Evolutionary conservation across 2,888 invertebrate genomes (phyloP), one percentile per base, ranked within the genome.

Genomic region (Glyphotaelius pellucidus): DNA sequence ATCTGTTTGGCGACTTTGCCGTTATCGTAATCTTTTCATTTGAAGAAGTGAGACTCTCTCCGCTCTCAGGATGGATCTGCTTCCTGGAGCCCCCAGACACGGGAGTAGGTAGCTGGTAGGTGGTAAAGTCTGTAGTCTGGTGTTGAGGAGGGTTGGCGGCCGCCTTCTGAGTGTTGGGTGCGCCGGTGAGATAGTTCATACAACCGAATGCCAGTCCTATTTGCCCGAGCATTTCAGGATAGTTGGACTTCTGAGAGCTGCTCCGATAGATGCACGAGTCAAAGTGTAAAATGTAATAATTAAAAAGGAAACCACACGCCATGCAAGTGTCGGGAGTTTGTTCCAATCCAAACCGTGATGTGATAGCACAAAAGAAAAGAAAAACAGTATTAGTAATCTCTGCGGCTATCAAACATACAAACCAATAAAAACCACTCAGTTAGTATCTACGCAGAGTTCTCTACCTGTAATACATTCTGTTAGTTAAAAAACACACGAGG

Each of bases 221-320:
- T 94, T 96, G 96, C 15, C 96, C 96, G 93, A 96, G 95, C 96
- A 96, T 96, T 94, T 96, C 96, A 32, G 96, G 96, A 94, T 96
- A 96, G 94, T 96, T 96, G 3, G 96, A 96, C 94, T 95, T 96
- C 94, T 96, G 96, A 94, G 95, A 96, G 94, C 96, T 96, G 94
- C 30, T 86, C 32, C 35, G 35, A 15, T 31, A 15, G 19, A 83
- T 15, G 47, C 47, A 80, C 7, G 25, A 7, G 47, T 86, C 25
- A 80, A 85, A 86, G n/a, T 42, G 90, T 38, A 14, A 47, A 47
- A 47, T 31, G 52, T 79, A n/a, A 85, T 32, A 67, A 85, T 38
- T 80, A 89, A 80, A 89, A 25, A 67, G 14, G 25, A 79, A 89
- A 89, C 12, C 47, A 67, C 80, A 90, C 85, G 25, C 19, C 84